Base-by-base conservation (phyloP, 1,140 invertebrate genomes). In the Chelonus insularis region DNA sequence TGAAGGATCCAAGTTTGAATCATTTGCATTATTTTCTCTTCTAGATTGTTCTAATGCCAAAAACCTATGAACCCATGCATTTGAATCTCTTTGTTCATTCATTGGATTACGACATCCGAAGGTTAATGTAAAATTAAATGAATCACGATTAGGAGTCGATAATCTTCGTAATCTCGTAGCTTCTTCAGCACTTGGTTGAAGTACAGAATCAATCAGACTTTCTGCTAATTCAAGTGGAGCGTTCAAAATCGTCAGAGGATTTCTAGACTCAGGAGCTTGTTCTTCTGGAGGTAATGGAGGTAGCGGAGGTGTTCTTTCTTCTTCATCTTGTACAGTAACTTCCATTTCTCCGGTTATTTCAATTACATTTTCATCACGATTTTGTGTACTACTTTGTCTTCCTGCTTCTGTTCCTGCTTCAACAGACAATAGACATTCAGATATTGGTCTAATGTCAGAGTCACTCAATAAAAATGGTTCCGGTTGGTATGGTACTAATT, bases 321-420 rank as follows among this genome's bases (percentile, higher is more conserved):
- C 78, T 2, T 81, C 78, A 5, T 79, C 77, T 60, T 78, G 78
- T 7, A 75, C 69, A 0, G 75, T 77, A 0, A 79, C 72, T 64
- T 82, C 80, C 80, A 81, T 81, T 48, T 80, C 79, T 12, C 79
- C 78, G 37, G 72, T 77, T 6, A 79, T 72, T 63, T 80, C 76
- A 12, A 80, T 79, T 18, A 80, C 71, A 56, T 78, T 78, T 41
- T 80, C 77, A 12, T 77, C 75, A 0, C 71, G 65, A 56, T 72
- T 29, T 4, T 7, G 25, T 3, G 3, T 72, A 2, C 65, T 63
- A 21, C 74, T 66, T 4, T 60, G 65, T 16, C 68, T 64, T 5
- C 60, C 64, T 0, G 68, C 63, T 47, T 74, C 73, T 2, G 70
- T 64, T 7, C 69, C 60, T 29, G 75, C 72, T 47, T 72, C 73